Conservation (phyloP, 2,888 invertebrate species). For the Caenorhabditis sp. region DNA sequence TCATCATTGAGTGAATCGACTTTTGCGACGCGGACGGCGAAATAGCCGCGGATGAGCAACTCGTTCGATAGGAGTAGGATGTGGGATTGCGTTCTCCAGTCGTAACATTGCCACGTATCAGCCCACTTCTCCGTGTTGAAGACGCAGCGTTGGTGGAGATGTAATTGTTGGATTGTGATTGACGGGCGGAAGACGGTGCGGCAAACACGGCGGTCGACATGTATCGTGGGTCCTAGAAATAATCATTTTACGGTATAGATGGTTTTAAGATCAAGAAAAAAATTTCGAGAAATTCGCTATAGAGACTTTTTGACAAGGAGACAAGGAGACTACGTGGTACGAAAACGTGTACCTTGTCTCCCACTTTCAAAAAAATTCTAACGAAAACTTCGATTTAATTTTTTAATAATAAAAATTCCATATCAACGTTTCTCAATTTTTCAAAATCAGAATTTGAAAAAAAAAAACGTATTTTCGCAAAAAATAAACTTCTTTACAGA, state of each 20-base stretch:
- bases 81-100: not conserved
- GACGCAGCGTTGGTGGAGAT: not conserved
- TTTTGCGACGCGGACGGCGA: slow-evolving; percentile 45
- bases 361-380: too few relatives aligned
- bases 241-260: too few relatives aligned
- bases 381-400: too few relatives aligned
- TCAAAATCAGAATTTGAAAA: too few relatives aligned
- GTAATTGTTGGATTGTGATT: not conserved
- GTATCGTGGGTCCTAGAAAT: slow-evolving; percentile 34
- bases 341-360: too few relatives aligned
- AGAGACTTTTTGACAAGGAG: too few relatives aligned
- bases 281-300: too few relatives aligned
- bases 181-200: slow-evolving; percentile 19
- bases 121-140: slow-evolving; percentile 18
- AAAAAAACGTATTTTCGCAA: not conserved
- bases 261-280: too few relatives aligned
- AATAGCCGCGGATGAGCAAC: slow-evolving; percentile 12
- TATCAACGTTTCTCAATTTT: too few relatives aligned
- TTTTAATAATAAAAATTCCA: too few relatives aligned
- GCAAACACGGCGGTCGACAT: slow-evolving; percentile 36
- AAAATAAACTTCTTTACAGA: not conserved
- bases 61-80: slow-evolving; percentile 9
- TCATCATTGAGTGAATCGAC: slow-evolving; percentile 34
- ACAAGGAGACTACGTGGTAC: too few relatives aligned
- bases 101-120: not conserved